Percentiles rank a stretch among this genome's conserved stretches.
Conservation (phyloP, 2,113 vertebrate species). For the Aramus guarauna region DNA sequence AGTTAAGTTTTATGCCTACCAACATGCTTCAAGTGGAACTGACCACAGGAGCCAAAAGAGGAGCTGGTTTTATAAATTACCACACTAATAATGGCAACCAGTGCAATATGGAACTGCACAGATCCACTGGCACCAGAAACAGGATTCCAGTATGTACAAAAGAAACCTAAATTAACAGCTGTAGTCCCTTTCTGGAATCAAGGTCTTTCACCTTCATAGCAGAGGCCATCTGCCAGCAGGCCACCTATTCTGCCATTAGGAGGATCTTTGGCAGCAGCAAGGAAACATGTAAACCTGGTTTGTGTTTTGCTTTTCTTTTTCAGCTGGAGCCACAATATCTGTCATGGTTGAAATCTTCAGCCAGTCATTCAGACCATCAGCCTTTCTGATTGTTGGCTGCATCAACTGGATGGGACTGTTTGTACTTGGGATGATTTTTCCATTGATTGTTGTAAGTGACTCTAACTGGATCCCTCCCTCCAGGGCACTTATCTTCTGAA, state of each 20-base stretch:
- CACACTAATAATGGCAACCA: not conserved
- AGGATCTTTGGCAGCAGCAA: not conserved
- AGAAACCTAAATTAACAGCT: not conserved
- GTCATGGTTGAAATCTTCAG: conserved; percentile 73
- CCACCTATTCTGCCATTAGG: not conserved
- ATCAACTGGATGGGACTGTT: conserved; percentile 72
- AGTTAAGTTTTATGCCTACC: not conserved
- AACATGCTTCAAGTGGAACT: not conserved
- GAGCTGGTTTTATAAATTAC: not conserved
- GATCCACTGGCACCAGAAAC: not conserved
- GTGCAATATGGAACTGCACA: not conserved
- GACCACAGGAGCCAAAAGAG: not conserved
- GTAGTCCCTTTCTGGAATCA: not conserved
- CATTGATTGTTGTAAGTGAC: conserved; percentile 66
- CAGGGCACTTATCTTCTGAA: not conserved
- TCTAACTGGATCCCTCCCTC: not conserved
- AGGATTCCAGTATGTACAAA: not conserved
- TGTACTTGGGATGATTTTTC: conserved; percentile 70
- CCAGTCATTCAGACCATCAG: conserved; percentile 68
- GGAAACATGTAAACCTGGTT: not conserved
- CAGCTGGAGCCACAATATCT: conserved; percentile 59
- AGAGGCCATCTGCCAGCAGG: not conserved
- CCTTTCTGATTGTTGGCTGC: conserved; percentile 66
- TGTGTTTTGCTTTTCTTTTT: not conserved
- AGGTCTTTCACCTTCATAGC: not conserved